Conservation (phyloP, 2,888 invertebrate genomes). For the Acronicta leporina region DNA sequence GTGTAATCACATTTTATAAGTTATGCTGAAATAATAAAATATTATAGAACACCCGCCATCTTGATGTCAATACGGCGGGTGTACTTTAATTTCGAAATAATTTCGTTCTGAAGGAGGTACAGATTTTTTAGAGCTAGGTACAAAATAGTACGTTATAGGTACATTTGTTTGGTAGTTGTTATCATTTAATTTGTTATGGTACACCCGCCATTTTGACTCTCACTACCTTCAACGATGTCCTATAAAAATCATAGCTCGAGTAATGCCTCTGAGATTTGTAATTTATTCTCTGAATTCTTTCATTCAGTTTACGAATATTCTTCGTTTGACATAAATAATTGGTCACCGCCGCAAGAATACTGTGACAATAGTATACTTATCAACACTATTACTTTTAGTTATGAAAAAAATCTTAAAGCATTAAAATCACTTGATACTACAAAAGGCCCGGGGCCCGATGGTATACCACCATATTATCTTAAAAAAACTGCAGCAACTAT, state of each 20-base stretch:
- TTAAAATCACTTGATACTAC: conserved; percentile 4
- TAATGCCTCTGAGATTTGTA: conserved; percentile 2
- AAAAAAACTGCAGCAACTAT: neutral
- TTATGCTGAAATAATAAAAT: too few relatives aligned
- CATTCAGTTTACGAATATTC: conserved; percentile 4
- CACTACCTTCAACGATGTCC: neutral
- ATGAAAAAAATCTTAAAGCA: neutral
- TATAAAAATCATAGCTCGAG: conserved; percentile 1
- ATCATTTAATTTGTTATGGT: too few relatives aligned
- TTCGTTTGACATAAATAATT: neutral
- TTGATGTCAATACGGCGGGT: too few relatives aligned
- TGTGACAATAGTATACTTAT: neutral
- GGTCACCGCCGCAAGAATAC: conserved; percentile 1
- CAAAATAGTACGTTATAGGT: too few relatives aligned
- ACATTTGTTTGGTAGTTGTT: too few relatives aligned
- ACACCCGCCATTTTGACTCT: too few relatives aligned
- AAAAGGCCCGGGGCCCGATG: conserved; percentile 2
- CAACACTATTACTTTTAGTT: conserved; percentile 1
- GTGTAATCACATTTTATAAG: too few relatives aligned
- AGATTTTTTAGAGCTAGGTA: too few relatives aligned
- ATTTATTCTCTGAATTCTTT: neutral
- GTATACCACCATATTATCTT: conserved; percentile 3
- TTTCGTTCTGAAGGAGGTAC: too few relatives aligned
- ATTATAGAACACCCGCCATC: too few relatives aligned
- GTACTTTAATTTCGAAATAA: too few relatives aligned